Percentiles rank a stretch among this genome's conserved stretches.
These are phyloP conservation scores for Lophotis ruficrista DNA, from an alignment of 2,113 vertebrate genomes.

Conservation along the genomic window DNA sequence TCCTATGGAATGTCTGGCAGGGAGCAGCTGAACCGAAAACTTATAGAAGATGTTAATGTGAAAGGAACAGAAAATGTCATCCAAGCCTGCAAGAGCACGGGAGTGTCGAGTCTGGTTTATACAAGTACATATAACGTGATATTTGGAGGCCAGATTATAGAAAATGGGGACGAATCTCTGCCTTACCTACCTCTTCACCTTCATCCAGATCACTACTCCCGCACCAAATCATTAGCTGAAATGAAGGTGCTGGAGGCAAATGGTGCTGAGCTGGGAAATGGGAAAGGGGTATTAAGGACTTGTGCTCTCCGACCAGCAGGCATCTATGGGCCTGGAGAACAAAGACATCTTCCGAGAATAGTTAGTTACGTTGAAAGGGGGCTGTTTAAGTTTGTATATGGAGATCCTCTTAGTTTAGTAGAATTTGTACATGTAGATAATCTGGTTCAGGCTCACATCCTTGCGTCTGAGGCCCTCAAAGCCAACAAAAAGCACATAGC, in stretches of 20 bases:
- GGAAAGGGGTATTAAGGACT: conserved; percentile 76
- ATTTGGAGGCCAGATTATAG: conserved; percentile 91
- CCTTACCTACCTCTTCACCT: conserved; percentile 92
- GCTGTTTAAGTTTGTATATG: conserved; percentile 89
- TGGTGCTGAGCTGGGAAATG: conserved; percentile 56
- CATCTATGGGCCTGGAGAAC: conserved; percentile 94
- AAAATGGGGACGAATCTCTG: conserved; percentile 89
- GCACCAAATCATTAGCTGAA: conserved; percentile 92
- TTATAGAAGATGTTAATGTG: conserved; percentile 88
- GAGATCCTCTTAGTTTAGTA: conserved; percentile 84
- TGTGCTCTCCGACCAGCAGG: conserved; percentile 91
- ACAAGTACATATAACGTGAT: conserved; percentile 95
- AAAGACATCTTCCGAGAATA: conserved; percentile 92
- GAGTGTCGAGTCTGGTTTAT: conserved; percentile 85
- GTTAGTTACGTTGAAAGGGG: conserved; percentile 89
- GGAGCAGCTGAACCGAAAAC: conserved; percentile 87
- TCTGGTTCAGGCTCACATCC: conserved; percentile 85
- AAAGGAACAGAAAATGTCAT: conserved; percentile 88
- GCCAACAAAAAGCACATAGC: conserved; percentile 74
- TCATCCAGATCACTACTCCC: conserved; percentile 93
- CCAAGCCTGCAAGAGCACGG: conserved; percentile 75
- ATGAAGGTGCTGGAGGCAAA: conserved; percentile 88
- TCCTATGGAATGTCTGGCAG: conserved; percentile 95
- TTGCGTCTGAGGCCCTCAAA: conserved; percentile 83
- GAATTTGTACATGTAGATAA: conserved; percentile 96